Evolutionary conservation across 2,888 invertebrate species (phyloP).

Genomic region (Listrodromus nycthemerus): DNA sequence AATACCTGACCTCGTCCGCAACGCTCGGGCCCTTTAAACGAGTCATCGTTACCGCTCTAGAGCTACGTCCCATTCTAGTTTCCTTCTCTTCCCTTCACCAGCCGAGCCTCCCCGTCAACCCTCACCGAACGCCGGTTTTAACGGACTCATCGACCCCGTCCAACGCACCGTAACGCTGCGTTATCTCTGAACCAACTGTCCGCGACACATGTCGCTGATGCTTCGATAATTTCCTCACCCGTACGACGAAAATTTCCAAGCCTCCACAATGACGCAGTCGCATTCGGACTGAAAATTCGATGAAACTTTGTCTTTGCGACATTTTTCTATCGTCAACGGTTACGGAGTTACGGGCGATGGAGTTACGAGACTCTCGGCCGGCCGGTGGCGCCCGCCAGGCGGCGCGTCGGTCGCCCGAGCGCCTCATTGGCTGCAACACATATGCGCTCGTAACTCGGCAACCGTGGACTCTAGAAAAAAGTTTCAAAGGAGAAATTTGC

Average conservation of each 20-base stretch:
- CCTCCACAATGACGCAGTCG: background rate
- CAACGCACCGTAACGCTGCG: conserved; percentile 32
- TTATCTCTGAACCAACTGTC: background rate
- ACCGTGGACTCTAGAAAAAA: background rate
- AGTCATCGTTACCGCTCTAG: conserved; percentile 41
- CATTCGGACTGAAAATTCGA: background rate
- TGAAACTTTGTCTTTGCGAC: background rate
- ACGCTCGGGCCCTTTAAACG: conserved; percentile 47
- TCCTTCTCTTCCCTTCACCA: conserved; percentile 21
- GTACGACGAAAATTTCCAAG: background rate
- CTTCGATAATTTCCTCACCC: background rate
- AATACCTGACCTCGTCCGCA: conserved; percentile 64
- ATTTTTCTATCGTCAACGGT: background rate
- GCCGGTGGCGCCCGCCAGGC: background rate
- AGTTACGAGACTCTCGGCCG: background rate
- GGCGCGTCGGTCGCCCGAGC: background rate
- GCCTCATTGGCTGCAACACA: background rate
- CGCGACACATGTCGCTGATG: background rate
- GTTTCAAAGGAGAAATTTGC: background rate
- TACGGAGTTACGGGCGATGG: background rate
- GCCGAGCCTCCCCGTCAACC: conserved; percentile 40
- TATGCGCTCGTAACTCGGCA: background rate
- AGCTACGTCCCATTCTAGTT: background rate
- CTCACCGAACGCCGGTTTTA: conserved; percentile 55
- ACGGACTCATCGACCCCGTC: conserved; percentile 78